Conservation (phyloP, 2,797 vertebrate genomes). For the Kryptopterus vitreolus region DNA sequence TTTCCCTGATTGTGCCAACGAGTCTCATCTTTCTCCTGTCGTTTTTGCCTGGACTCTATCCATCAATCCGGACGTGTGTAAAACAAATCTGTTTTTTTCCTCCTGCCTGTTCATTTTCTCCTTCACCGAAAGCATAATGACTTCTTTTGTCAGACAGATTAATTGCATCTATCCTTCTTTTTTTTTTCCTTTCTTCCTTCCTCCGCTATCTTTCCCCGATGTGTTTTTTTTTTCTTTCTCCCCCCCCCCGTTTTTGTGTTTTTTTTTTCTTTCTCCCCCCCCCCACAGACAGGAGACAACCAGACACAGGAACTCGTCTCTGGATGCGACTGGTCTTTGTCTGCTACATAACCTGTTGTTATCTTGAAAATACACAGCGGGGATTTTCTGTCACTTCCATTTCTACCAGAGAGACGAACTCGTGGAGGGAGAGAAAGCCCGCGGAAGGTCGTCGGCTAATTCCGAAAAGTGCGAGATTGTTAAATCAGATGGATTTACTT, state of each 20-base stretch:
- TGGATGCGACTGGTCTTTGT: conserved; percentile 37
- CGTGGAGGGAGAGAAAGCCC: too few species aligned
- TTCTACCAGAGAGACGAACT: conserved; percentile 16
- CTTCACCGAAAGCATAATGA: conserved; percentile 52
- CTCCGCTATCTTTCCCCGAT: too few species aligned
- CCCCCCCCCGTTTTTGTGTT: conserved; percentile 29
- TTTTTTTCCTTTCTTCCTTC: too few species aligned
- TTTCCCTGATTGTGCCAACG: neutral
- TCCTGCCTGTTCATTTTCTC: conserved; percentile 25
- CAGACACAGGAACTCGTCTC: conserved; percentile 8
- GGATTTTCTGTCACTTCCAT: conserved; percentile 37
- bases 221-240: too few species aligned
- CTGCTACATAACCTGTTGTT: conserved; percentile 44
- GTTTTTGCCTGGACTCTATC: conserved; percentile 43
- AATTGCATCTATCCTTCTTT: conserved; percentile 55
- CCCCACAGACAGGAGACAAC: conserved; percentile 24
- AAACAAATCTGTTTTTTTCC: conserved; percentile 53
- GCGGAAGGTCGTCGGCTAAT: conserved; percentile 22
- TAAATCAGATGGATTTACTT: conserved; percentile 12
- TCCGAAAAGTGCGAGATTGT: conserved; percentile 11
- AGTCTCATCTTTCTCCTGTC: conserved; percentile 46
- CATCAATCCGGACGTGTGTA: conserved; percentile 52
- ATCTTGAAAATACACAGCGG: conserved; percentile 38
- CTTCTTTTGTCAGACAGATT: conserved; percentile 60
- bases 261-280: conserved; percentile 11